A percentile compares a stretch with the other conserved stretches of the same genome.
Evolutionary conservation across 1,140 invertebrate genomes (phyloP).

Genomic region (Hycleus cichorii): DNA sequence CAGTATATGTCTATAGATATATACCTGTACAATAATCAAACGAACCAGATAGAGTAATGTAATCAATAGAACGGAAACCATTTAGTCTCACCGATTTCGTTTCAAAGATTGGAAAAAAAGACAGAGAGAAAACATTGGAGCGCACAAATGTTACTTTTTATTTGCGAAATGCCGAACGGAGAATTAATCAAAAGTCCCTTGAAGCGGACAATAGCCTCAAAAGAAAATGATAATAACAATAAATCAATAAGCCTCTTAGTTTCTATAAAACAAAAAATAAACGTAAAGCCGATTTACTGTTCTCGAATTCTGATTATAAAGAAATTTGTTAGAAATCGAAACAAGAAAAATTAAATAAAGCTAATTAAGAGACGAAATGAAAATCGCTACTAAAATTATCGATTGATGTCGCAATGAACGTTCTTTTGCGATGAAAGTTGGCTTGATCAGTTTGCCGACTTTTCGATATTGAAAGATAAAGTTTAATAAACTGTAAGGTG

Average conservation of each 20-base stretch:
- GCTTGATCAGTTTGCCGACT: too few species aligned
- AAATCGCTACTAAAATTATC: too few species aligned
- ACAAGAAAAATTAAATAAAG: too few species aligned
- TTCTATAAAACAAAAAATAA: conserved; percentile 7
- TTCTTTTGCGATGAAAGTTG: too few species aligned
- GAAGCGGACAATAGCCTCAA: conserved; percentile 21
- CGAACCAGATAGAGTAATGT: conserved; percentile 7
- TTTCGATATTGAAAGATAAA: too few species aligned
- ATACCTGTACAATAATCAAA: neutral
- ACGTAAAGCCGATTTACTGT: too few species aligned
- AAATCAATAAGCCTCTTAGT: conserved; percentile 21
- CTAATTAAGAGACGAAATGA: too few species aligned
- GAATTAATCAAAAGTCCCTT: conserved; percentile 24
- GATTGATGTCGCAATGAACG: too few species aligned
- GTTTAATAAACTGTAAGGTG: neutral
- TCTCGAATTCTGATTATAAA: too few species aligned
- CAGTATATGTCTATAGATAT: neutral
- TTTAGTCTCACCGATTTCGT: conserved; percentile 23
- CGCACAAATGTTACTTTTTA: conserved; percentile 22
- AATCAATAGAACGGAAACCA: conserved; percentile 20
- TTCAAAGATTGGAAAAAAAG: neutral
- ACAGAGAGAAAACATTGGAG: conserved; percentile 1
- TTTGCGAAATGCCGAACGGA: conserved; percentile 13
- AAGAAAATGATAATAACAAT: conserved; percentile 19
- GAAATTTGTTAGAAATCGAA: too few species aligned